A percentile compares a stretch with the other conserved stretches of the same genome.
Conservation (phyloP, 1,140 invertebrate species). For the Trinorchestia longiramus region DNA sequence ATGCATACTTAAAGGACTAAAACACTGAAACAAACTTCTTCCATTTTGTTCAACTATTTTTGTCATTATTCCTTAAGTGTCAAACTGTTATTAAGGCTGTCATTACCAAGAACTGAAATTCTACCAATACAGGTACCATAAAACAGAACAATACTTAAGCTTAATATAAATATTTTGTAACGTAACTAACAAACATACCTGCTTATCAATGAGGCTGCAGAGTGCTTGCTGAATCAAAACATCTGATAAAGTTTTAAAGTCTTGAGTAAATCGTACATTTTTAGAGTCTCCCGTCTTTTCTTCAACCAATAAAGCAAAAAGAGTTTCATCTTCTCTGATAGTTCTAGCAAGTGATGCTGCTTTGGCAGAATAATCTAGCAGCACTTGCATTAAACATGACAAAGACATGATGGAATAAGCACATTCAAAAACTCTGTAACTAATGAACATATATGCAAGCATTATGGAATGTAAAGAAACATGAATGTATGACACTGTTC, state of each 20-base stretch:
- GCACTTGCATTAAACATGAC: background rate
- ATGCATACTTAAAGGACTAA: no score
- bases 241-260: slow-evolving; percentile 41
- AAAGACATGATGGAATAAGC: slow-evolving; percentile 13
- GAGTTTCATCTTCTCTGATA: slow-evolving; percentile 24
- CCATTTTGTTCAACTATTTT: no score
- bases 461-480: background rate
- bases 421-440: background rate
- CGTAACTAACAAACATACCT: background rate
- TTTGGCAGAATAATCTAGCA: slow-evolving; percentile 5
- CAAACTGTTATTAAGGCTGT: no score
- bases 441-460: background rate
- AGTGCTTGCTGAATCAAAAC: slow-evolving; percentile 23
- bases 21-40: no score
- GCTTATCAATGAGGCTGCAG: background rate
- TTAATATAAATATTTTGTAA: background rate
- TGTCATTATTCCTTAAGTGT: no score
- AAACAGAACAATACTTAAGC: background rate
- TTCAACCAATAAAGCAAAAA: slow-evolving; percentile 33
- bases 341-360: slow-evolving; percentile 1
- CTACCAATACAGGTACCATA: background rate
- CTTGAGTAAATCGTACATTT: background rate
- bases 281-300: background rate
- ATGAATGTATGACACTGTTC: no score
- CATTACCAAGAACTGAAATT: background rate